These are phyloP conservation scores for Laterallus jamaicensis DNA, from an alignment of 2,113 vertebrate species.

Conservation along the genomic window DNA sequence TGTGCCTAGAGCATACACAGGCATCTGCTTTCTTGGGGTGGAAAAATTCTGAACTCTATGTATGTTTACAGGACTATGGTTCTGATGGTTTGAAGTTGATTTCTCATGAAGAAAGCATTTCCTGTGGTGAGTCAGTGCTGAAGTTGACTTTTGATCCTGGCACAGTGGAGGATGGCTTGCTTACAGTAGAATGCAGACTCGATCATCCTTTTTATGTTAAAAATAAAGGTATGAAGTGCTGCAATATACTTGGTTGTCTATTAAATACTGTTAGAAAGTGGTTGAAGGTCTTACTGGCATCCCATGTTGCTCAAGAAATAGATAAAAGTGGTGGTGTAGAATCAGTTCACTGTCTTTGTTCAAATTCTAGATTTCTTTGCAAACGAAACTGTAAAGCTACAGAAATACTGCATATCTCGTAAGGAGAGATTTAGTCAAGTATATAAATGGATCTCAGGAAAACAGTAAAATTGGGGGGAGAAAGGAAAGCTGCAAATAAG, in stretches of 20 bases:
- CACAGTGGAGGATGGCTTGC: conserved; percentile 86
- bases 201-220: conserved; percentile 98
- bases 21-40: background rate
- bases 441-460: background rate
- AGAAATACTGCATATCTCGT: background rate
- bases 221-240: conserved; percentile 89
- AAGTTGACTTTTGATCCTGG: conserved; percentile 97
- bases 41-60: background rate
- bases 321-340: background rate
- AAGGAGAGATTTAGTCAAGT: background rate
- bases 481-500: background rate
- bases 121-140: conserved; percentile 91
- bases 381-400: background rate
- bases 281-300: background rate
- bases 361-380: background rate
- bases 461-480: background rate
- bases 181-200: conserved; percentile 93
- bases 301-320: background rate
- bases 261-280: conserved; percentile 12
- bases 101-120: conserved; percentile 92
- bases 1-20: background rate
- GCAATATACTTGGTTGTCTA: background rate
- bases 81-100: conserved; percentile 92
- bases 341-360: background rate
- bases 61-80: conserved; percentile 85